Conservation (phyloP, 2,888 invertebrate genomes). For the Orthosia gothica region DNA sequence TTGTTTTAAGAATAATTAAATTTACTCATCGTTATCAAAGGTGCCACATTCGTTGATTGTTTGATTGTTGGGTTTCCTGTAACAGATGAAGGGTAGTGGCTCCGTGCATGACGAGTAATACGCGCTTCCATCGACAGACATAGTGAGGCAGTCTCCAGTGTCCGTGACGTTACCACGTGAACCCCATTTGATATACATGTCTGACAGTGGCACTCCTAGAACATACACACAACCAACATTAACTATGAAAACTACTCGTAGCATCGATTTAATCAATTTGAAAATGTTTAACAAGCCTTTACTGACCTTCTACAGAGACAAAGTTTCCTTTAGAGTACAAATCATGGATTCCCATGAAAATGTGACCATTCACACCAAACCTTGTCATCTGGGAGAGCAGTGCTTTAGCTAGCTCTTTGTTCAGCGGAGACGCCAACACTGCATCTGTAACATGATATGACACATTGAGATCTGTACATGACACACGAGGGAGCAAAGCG, state of each 20-base stretch:
- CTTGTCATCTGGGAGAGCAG: constrained; percentile 2
- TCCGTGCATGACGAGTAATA: neutral
- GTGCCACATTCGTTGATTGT: constrained; percentile 16
- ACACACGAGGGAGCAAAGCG: neutral
- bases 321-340: constrained; percentile 41
- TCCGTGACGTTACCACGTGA: too few species aligned
- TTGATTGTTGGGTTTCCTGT: constrained; percentile 2
- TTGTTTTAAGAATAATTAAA: too few species aligned
- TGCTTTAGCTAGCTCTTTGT: constrained; percentile 4
- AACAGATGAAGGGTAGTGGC: constrained; percentile 8
- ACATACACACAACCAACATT: neutral
- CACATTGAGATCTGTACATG: neutral
- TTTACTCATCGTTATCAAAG: constrained; percentile 3
- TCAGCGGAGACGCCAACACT: constrained; percentile 36
- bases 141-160: constrained; percentile 6
- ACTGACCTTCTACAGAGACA: constrained; percentile 46
- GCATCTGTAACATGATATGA: constrained; percentile 29
- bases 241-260: neutral
- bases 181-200: constrained; percentile 16
- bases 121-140: neutral
- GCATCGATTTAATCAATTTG: neutral
- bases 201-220: constrained; percentile 34
- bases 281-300: neutral
- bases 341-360: constrained; percentile 46
- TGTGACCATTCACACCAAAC: neutral